Evolutionary conservation across 2,797 vertebrate species (phyloP).

Genomic region (Notoglanidium macrostoma): DNA sequence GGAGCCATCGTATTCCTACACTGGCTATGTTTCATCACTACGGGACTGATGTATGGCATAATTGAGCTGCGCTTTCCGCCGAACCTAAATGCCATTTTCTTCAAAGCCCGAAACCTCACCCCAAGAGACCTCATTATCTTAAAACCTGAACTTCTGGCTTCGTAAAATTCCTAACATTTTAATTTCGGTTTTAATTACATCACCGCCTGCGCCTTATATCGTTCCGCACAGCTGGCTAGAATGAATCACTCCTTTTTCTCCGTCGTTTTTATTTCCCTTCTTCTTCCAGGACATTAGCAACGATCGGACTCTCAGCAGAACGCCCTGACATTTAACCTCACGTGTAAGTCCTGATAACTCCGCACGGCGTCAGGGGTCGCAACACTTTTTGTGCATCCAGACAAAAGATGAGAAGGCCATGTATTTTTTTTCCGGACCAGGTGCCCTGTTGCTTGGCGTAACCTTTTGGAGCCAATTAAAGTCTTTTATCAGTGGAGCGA

Average conservation of each 20-base stretch:
- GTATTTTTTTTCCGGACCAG: conserved; percentile 18
- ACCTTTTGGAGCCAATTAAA: conserved; percentile 78
- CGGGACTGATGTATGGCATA: too few species aligned
- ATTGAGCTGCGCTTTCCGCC: too few species aligned
- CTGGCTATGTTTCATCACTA: too few species aligned
- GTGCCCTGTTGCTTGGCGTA: conserved; percentile 64
- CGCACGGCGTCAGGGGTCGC: not conserved
- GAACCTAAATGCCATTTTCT: too few species aligned
- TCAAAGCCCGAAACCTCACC: too few species aligned
- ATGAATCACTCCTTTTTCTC: not conserved
- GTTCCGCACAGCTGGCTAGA: not conserved
- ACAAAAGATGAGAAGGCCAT: conserved; percentile 43
- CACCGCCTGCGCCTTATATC: not conserved
- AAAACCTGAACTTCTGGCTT: not conserved
- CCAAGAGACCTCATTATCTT: not conserved
- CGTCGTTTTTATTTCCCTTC: not conserved
- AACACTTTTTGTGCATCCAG: not conserved
- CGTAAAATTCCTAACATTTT: not conserved
- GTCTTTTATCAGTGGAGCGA: conserved; percentile 62
- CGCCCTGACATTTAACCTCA: conserved; percentile 42
- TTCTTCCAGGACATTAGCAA: not conserved
- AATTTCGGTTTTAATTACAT: not conserved
- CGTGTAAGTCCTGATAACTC: conserved; percentile 14
- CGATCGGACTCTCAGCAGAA: conserved; percentile 6
- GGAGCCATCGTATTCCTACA: too few species aligned